Evolutionary conservation across 2,888 invertebrate genomes (phyloP).

Genomic region (Exephanes ischioxanthus): DNA sequence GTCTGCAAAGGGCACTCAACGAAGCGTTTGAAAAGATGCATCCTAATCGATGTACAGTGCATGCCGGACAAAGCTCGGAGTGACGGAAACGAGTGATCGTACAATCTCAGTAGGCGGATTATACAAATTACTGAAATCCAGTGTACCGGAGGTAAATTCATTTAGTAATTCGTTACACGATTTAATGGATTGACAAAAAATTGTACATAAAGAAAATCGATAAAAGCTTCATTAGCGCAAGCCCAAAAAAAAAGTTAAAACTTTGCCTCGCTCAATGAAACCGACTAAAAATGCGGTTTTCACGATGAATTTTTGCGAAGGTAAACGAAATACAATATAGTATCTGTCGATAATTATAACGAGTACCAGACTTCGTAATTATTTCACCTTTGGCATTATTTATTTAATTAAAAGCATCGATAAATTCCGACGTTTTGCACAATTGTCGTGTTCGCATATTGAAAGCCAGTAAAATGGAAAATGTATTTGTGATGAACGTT

Average conservation of each 20-base stretch:
- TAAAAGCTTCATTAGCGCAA: background rate
- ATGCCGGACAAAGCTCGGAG: slow-evolving; percentile 19
- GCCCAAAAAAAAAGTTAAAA: background rate
- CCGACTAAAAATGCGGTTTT: background rate
- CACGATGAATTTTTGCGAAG: background rate
- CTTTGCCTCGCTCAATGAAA: background rate
- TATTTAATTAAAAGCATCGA: background rate
- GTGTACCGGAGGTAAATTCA: background rate
- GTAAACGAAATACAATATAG: background rate
- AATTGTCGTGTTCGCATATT: background rate
- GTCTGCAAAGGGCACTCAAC: slow-evolving; percentile 34
- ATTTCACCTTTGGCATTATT: background rate
- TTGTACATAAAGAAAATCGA: background rate
- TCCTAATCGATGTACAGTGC: slow-evolving; percentile 42
- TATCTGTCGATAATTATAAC: background rate
- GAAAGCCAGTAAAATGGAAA: background rate
- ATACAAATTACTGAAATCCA: slow-evolving; percentile 28
- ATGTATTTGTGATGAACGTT: no score
- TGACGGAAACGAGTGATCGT: slow-evolving; percentile 8
- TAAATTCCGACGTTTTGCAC: background rate
- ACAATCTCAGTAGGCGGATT: slow-evolving; percentile 19
- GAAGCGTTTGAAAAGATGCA: slow-evolving; percentile 45
- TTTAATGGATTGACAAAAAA: slow-evolving; percentile 3
- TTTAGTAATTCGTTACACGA: slow-evolving; percentile 10
- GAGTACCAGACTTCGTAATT: background rate